Conservation (phyloP, 2,888 invertebrate species). For the Oscheius myriophilus region DNA sequence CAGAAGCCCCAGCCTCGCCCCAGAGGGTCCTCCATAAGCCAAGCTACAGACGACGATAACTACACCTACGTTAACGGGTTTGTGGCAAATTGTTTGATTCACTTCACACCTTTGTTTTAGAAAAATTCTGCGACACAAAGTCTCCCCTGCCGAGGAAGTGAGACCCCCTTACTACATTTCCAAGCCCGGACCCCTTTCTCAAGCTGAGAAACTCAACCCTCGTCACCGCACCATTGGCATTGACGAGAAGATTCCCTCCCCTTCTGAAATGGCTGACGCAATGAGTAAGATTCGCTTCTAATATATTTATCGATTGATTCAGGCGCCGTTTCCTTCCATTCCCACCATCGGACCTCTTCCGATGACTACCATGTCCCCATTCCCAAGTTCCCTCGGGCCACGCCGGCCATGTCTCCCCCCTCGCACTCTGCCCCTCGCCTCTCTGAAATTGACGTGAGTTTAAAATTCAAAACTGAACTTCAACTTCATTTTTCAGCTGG, state of each 20-base stretch:
- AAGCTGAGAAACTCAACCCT: neutral
- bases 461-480: neutral
- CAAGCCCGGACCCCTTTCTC: constrained; percentile 2
- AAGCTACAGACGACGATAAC: no score
- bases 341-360: constrained; percentile 18
- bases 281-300: constrained; percentile 7
- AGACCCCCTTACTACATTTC: neutral
- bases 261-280: constrained; percentile 12
- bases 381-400: constrained; percentile 9
- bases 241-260: constrained; percentile 22
- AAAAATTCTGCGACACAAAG: neutral
- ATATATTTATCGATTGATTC: neutral
- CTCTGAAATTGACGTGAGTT: neutral
- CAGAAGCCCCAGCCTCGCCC: no score
- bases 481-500: neutral
- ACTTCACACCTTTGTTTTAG: no score
- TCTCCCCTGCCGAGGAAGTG: constrained; percentile 10
- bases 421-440: constrained; percentile 19
- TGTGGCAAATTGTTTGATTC: no score
- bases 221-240: constrained; percentile 3
- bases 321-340: neutral
- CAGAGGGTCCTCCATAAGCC: no score
- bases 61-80: no score
- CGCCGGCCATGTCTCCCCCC: constrained; percentile 23
- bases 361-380: constrained; percentile 4